Evolutionary conservation across 2,113 vertebrate genomes (phyloP).

Genomic region (Heloderma charlesbogerti): DNA sequence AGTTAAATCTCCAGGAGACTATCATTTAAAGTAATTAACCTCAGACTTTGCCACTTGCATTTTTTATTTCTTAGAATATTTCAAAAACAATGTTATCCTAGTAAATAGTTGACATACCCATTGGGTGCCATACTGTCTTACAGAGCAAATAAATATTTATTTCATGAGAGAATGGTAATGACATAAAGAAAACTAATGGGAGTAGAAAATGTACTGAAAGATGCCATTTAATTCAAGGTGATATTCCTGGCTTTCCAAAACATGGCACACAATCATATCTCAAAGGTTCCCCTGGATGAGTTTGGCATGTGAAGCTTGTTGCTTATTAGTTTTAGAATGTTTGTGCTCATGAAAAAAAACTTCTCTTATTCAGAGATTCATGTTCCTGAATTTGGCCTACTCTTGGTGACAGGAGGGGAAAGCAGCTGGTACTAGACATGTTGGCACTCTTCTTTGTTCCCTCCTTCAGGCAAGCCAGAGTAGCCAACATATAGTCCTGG

Average conservation of each 20-base stretch:
- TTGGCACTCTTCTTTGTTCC: slow-evolving; percentile 19
- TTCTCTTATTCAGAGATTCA: background rate
- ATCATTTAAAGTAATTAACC: background rate
- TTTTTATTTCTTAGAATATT: slow-evolving; percentile 1
- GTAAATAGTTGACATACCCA: background rate
- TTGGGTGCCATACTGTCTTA: background rate
- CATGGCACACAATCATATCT: slow-evolving; percentile 15
- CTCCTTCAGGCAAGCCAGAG: slow-evolving; percentile 1
- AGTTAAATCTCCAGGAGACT: background rate
- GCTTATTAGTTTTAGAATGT: background rate
- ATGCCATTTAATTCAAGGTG: slow-evolving; percentile 55
- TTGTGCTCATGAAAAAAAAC: slow-evolving; percentile 15
- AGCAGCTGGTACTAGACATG: slow-evolving; percentile 23
- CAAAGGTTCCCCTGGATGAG: slow-evolving; percentile 23
- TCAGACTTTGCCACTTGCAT: background rate
- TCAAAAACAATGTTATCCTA: background rate
- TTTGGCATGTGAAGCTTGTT: slow-evolving; percentile 21
- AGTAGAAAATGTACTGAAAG: slow-evolving; percentile 43
- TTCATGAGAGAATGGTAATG: slow-evolving; percentile 18
- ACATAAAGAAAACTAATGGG: slow-evolving; percentile 41
- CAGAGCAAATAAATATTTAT: slow-evolving; percentile 27
- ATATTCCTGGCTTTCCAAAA: slow-evolving; percentile 6
- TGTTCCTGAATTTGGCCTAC: slow-evolving; percentile 23
- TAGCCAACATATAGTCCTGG: slow-evolving; percentile 2
- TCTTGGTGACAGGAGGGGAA: slow-evolving; percentile 21